Conservation (phyloP, 2,888 invertebrate genomes). For the Liposcelis brunnea region DNA sequence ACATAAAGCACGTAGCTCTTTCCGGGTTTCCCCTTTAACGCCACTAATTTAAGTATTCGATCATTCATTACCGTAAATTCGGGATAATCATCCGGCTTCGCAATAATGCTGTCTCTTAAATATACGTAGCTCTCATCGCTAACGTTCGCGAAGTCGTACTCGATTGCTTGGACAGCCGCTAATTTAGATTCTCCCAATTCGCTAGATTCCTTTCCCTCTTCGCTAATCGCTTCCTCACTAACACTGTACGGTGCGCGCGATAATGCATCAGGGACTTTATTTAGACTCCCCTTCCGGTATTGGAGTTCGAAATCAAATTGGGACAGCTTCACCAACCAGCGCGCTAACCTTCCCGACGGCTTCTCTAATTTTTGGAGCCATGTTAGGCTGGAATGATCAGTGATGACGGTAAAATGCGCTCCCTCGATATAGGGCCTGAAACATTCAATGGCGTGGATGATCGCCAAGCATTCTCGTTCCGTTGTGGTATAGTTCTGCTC, state of each 20-base stretch:
- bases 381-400: constrained; percentile 17
- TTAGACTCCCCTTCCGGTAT: constrained; percentile 13
- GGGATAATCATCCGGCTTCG: too few relatives aligned
- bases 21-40: too few relatives aligned
- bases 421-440: constrained; percentile 18
- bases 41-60: too few relatives aligned
- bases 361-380: constrained; percentile 17
- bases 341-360: constrained; percentile 16
- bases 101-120: too few relatives aligned
- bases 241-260: not conserved
- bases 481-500: constrained; percentile 17
- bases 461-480: constrained; percentile 17
- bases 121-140: too few relatives aligned
- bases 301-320: constrained; percentile 14
- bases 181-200: too few relatives aligned
- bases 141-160: too few relatives aligned
- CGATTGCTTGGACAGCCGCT: too few relatives aligned
- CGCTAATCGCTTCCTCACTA: too few relatives aligned
- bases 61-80: too few relatives aligned
- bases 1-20: too few relatives aligned
- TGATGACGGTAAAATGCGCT: constrained; percentile 17
- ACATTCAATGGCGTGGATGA: constrained; percentile 16
- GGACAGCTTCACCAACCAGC: constrained; percentile 17
- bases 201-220: too few relatives aligned
- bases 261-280: constrained; percentile 14